phyloP scores from a whole-genome alignment of 2,113 vertebrate genomes.

The Phylloscopus whistleri region DNA sequence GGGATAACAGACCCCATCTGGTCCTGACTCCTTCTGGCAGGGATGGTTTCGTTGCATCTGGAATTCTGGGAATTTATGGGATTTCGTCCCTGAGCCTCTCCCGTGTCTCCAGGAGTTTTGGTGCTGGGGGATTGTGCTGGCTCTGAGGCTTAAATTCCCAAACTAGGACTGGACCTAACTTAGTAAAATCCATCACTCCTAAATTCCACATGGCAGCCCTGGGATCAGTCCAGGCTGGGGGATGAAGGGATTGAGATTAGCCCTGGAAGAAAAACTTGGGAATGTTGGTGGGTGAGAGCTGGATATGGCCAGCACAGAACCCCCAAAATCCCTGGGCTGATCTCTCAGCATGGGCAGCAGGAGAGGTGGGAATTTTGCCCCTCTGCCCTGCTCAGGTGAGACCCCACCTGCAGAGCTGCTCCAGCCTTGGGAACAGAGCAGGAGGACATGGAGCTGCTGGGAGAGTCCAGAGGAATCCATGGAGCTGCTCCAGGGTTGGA shows the following conservation, averaged over 20 bases:
- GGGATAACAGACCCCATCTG: rapidly evolving
- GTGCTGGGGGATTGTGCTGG: neutral
- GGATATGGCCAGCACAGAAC: neutral
- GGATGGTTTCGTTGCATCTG: neutral
- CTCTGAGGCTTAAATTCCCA: neutral
- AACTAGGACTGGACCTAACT: rapidly evolving
- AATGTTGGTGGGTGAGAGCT: neutral
- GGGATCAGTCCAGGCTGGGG: neutral
- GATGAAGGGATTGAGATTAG: neutral
- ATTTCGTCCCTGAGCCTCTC: rapidly evolving
- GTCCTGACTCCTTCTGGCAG: neutral
- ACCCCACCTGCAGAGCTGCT: neutral
- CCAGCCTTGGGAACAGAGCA: neutral
- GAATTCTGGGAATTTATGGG: neutral
- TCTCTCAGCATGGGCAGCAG: too few species aligned
- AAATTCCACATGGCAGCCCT: neutral
- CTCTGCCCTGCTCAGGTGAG: neutral
- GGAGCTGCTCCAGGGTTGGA: neutral
- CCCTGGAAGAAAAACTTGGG: neutral
- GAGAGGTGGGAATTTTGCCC: neutral
- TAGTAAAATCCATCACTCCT: neutral
- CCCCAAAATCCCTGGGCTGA: neutral
- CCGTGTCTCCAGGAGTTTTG: neutral
- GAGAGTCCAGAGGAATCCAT: neutral
- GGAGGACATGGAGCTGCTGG: neutral